A percentile compares a stretch with the other conserved stretches of the same genome.
Evolutionary conservation across 2,888 invertebrate genomes (phyloP).

Genomic region (Chloromyia formosa): DNA sequence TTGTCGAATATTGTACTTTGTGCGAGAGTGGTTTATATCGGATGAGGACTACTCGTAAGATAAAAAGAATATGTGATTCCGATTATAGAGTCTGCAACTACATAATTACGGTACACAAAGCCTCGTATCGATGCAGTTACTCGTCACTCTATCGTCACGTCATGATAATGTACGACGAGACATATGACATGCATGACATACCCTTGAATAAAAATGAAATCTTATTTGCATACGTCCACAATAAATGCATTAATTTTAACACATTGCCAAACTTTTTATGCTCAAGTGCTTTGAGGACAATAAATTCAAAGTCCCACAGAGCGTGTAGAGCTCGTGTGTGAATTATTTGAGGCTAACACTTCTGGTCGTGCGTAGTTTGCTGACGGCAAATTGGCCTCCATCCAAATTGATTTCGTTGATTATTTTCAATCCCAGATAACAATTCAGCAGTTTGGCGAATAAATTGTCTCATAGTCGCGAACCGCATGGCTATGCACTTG

Average conservation of each 20-base stretch:
- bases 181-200: background rate
- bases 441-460: no score
- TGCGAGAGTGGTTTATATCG: no score
- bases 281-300: slow-evolving; percentile 17
- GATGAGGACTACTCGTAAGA: no score
- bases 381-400: slow-evolving; percentile 26
- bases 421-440: background rate
- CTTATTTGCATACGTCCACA: background rate
- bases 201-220: slow-evolving; percentile 7
- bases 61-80: no score
- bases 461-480: no score
- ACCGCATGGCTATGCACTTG: no score
- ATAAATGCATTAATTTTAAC: background rate
- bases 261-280: slow-evolving; percentile 4
- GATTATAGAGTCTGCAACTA: no score
- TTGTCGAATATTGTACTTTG: no score
- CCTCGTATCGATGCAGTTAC: no score
- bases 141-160: no score
- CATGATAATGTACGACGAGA: no score
- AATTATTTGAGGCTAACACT: background rate
- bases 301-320: slow-evolving; percentile 9
- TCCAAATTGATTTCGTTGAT: slow-evolving; percentile 17
- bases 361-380: slow-evolving; percentile 27
- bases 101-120: no score
- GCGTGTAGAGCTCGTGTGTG: slow-evolving; percentile 1